Conservation (phyloP, 2,888 invertebrate genomes). For the Phengaris arion region DNA sequence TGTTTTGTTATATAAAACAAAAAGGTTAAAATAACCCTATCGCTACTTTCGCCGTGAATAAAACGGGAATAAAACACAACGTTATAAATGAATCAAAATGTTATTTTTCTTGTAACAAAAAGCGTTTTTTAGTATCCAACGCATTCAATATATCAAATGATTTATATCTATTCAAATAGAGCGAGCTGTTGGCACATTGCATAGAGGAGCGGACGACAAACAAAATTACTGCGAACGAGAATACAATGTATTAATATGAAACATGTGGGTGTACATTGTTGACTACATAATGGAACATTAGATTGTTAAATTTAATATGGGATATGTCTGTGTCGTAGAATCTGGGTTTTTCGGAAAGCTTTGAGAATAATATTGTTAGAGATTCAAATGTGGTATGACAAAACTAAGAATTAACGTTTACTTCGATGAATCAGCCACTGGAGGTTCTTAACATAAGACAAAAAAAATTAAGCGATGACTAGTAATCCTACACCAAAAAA, state of each 20-base stretch:
- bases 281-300: constrained; percentile 34
- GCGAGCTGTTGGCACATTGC: constrained; percentile 54
- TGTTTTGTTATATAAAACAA: background rate
- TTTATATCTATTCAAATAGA: constrained; percentile 50
- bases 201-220: constrained; percentile 54
- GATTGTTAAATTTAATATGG: constrained; percentile 17
- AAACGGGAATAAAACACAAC: constrained; percentile 12
- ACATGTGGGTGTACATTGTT: constrained; percentile 47
- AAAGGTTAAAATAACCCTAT: background rate
- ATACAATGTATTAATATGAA: constrained; percentile 51
- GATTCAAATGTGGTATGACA: background rate
- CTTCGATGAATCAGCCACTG: too few species aligned
- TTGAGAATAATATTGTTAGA: constrained; percentile 1
- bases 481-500: background rate
- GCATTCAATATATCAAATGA: constrained; percentile 31
- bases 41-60: constrained; percentile 12
- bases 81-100: constrained; percentile 3
- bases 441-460: too few species aligned
- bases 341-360: constrained; percentile 10
- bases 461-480: too few species aligned
- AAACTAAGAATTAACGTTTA: background rate
- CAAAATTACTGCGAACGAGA: constrained; percentile 52
- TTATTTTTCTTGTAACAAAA: constrained; percentile 22
- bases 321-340: constrained; percentile 21
- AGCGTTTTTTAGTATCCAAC: constrained; percentile 28